Evolutionary conservation across 2,888 invertebrate species (phyloP), one percentile per base, ranked within the genome.

Genomic region (Coleophora flavipennella): DNA sequence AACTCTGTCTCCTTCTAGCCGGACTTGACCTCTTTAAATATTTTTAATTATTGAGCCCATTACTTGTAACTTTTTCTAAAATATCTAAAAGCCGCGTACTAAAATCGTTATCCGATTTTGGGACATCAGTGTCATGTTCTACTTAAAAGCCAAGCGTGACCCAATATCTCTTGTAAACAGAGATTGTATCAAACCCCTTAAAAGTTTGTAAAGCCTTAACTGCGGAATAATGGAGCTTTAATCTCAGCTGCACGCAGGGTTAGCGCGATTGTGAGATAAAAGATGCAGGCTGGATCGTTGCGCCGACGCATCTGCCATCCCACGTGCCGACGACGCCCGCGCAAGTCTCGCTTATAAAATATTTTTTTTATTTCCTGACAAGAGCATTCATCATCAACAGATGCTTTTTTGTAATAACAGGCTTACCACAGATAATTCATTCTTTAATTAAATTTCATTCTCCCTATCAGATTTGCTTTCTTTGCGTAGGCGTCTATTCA

Each of bases 281-380:
- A 3, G 20, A 20, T 20, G 20, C 20, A 20, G 20, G 20, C 20
- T 20, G 20, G 20, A 20, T 20, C 20, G 75, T 69, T 70, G 76
- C 70, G 70, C 69, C 46, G 52, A 70, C 75, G 69, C 83, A 83
- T 83, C 80, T 84, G 81, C 70, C 81, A 49, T 54, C 83, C 83
- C 83, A 84, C 83, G 83, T 84, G 83, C 78, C 75, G 60, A 72
- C 76, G 69, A 72, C 76, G 69, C 70, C 62, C 55, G 72, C 66
- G 70, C 71, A 69, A 28, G 66, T 67, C 69, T 73, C 75, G 71
- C 64, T 63, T 62, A 55, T 56, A 55, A 63, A 62, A 53, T 34
- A 33, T 57, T 67, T 68, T 67, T 72, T 72, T 72, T 72, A 61
- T 75, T 71, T 69, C 59, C 63, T 59, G 46, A 57, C 62, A 55